Evolutionary conservation across 2,113 vertebrate species (phyloP), one percentile per base, ranked within the genome.

Genomic region (Peromyscus leucopus): DNA sequence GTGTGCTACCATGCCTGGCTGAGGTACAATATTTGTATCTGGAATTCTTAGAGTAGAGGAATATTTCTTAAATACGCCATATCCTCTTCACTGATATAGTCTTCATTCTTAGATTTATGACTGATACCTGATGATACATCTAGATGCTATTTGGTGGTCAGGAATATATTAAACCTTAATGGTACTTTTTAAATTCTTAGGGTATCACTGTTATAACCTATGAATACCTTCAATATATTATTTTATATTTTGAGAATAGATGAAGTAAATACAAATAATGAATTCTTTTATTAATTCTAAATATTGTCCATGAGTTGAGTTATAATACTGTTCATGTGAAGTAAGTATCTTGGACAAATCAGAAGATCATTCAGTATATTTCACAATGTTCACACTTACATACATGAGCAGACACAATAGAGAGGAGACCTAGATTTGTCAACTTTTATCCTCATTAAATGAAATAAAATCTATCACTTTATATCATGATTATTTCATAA

Each of bases 201-300:
- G 15, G 11, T 10, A 93, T 57, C 91, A 67, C 28, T 96, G 7
- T 22, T 86, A 0, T 75, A 91, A 91, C 33, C 2, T n/a, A 63
- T 85, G 13, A 10, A 22, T 79, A 31, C 6, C 42, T 85, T 93
- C 28, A 89, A 65, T 82, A 80, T 89, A 91, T 91, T 67, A 57
- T 89, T 91, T 94, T 36, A 19, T 96, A 74, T 91, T 93, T 84
- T 91, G 46, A 76, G 65, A 91, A 63, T 48, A 92, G n/a, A 82
- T 86, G 15, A 95, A 76, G 42, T 26, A 93, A 97, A 92, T 89
- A 33, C 12, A 85, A 19, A 31, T n/a, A 94, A 61, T 65, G 51
- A 78, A 88, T 74, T 92, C 11, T 71, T 94, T 75, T 79, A 87
- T 69, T 86, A 86, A 46, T 84, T 80, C 19, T 89, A 85, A 90